Percentiles rank a stretch among this genome's conserved stretches.
phyloP scores from a whole-genome alignment of 2,797 vertebrate species.

The Argentina silus region DNA sequence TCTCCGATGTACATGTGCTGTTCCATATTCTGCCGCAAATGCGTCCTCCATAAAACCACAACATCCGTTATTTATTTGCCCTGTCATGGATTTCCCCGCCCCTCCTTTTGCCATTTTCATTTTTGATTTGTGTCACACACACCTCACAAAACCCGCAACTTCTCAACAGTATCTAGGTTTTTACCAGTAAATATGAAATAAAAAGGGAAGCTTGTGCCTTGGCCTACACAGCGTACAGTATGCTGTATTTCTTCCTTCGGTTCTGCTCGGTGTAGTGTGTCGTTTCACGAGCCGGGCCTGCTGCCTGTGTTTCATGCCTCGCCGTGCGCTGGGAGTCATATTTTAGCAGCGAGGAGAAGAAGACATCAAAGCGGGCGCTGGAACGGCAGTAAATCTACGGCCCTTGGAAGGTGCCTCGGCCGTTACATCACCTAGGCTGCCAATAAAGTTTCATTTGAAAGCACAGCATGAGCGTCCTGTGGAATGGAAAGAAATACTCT shows the following conservation, averaged over 20 bases:
- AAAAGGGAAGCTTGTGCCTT: slow-evolving; percentile 25
- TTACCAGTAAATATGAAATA: slow-evolving; percentile 51
- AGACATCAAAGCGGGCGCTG: slow-evolving; percentile 70
- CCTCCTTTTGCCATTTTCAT: slow-evolving; percentile 35
- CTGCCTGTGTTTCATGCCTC: slow-evolving; percentile 57
- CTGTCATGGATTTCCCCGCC: slow-evolving; percentile 32
- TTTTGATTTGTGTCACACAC: not conserved
- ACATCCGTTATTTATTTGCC: slow-evolving; percentile 46
- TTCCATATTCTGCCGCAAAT: slow-evolving; percentile 2
- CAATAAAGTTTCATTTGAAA: slow-evolving; percentile 74
- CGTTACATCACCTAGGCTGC: slow-evolving; percentile 75
- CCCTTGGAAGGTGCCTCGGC: slow-evolving; percentile 68
- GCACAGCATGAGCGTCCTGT: slow-evolving; percentile 44
- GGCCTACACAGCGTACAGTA: not conserved
- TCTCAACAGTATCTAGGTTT: not conserved
- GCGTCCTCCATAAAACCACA: slow-evolving; percentile 24
- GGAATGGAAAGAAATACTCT: slow-evolving; percentile 63
- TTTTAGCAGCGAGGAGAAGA: slow-evolving; percentile 58
- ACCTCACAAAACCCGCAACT: not conserved
- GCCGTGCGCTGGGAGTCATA: slow-evolving; percentile 62
- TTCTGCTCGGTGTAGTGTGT: slow-evolving; percentile 29
- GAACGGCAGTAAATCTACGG: slow-evolving; percentile 71
- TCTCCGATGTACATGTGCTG: slow-evolving; percentile 46
- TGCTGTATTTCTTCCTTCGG: slow-evolving; percentile 35
- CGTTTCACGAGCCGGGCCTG: slow-evolving; percentile 49